A percentile compares a stretch with the other conserved stretches of the same genome.
phyloP scores from a whole-genome alignment of 2,888 invertebrate genomes.

The Patella pellucida region DNA sequence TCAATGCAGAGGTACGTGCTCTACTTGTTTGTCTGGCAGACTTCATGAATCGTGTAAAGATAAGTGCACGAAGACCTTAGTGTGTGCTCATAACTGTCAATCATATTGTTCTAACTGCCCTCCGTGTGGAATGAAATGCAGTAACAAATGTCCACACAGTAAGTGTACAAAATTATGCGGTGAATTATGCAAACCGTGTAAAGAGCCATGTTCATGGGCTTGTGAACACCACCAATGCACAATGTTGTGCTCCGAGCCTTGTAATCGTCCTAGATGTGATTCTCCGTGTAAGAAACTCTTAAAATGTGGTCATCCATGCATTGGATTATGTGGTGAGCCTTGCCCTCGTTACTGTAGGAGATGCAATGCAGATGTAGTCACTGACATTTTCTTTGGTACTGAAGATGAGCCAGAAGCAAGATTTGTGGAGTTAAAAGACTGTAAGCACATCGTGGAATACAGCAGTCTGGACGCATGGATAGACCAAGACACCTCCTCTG shows the following conservation, averaged over 20 bases:
- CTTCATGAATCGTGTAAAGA: slow-evolving; percentile 25
- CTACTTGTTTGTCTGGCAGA: slow-evolving; percentile 31
- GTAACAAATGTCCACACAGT: slow-evolving; percentile 33
- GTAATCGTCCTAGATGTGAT: slow-evolving; percentile 60
- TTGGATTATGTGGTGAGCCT: slow-evolving; percentile 82
- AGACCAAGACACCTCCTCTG: slow-evolving; percentile 72
- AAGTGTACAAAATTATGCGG: slow-evolving; percentile 60
- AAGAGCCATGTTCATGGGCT: slow-evolving; percentile 65
- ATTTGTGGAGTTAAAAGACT: slow-evolving; percentile 65
- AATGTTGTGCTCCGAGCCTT: slow-evolving; percentile 70
- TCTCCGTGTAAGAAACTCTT: slow-evolving; percentile 40
- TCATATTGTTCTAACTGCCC: slow-evolving; percentile 23
- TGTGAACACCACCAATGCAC: slow-evolving; percentile 69
- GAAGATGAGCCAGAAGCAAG: slow-evolving; percentile 75
- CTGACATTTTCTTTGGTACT: slow-evolving; percentile 71
- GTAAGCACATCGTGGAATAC: slow-evolving; percentile 68
- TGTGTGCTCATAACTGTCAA: slow-evolving; percentile 26
- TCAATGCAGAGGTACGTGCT: slow-evolving; percentile 74
- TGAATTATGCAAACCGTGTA: slow-evolving; percentile 62
- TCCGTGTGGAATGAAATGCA: slow-evolving; percentile 35
- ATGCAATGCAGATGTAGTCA: slow-evolving; percentile 72
- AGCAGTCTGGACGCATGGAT: slow-evolving; percentile 69
- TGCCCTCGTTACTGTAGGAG: slow-evolving; percentile 77
- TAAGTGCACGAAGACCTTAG: slow-evolving; percentile 16
- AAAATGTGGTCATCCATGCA: slow-evolving; percentile 68